phyloP scores from a whole-genome alignment of 2,888 invertebrate species.

The Apamea crenata region DNA sequence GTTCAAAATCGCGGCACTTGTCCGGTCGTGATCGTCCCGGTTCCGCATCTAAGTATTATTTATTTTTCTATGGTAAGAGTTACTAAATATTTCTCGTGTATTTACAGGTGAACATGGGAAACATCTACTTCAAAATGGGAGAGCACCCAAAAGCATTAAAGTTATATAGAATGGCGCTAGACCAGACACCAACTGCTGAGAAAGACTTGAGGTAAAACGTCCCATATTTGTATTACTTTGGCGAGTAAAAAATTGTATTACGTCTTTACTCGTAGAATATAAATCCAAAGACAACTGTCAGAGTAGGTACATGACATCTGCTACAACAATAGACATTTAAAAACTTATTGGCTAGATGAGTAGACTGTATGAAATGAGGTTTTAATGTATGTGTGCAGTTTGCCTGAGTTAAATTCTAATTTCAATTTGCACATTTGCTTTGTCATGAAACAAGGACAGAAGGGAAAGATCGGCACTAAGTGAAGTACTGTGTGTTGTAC shows the following conservation, averaged over 20 bases:
- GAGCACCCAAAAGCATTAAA: slow-evolving; percentile 98
- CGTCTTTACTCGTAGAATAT: slow-evolving; percentile 1
- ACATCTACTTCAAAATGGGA: slow-evolving; percentile 98
- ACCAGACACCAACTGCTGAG: slow-evolving; percentile 98
- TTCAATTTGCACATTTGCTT: not conserved
- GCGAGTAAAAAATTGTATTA: not conserved
- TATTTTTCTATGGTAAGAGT: not conserved
- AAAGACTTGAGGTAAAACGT: slow-evolving; percentile 95
- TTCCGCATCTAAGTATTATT: not conserved
- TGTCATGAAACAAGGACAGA: not conserved
- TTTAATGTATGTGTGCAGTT: not conserved
- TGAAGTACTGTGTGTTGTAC: not conserved
- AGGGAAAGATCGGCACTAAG: not conserved
- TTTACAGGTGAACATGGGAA: slow-evolving; percentile 96
- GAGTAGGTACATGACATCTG: slow-evolving; percentile 1
- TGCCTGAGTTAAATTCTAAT: not conserved
- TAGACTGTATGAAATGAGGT: slow-evolving; percentile 1
- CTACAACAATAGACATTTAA: not conserved
- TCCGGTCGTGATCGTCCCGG: not conserved
- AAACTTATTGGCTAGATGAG: not conserved
- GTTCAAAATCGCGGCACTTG: not conserved
- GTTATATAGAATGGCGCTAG: slow-evolving; percentile 99
- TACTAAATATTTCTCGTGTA: not conserved
- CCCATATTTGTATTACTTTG: not conserved
- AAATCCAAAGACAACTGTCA: not conserved